A percentile compares a stretch with the other conserved stretches of the same genome.
Conservation (phyloP, 1,140 invertebrate species). For the Sminthurides bifidus region DNA sequence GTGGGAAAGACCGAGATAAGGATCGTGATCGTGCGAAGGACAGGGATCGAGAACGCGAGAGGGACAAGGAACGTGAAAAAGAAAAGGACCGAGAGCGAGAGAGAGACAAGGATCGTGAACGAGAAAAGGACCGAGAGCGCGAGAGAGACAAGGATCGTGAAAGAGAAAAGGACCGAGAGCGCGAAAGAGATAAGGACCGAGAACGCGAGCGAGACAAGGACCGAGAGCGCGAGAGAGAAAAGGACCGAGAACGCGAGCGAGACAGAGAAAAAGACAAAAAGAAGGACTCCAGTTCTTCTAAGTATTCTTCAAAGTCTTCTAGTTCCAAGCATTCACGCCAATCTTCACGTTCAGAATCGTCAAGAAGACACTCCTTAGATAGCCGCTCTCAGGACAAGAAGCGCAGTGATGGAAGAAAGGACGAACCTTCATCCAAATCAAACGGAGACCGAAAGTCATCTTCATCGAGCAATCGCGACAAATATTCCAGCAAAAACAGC, state of each 20-base stretch:
- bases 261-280: not conserved
- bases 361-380: not conserved
- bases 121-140: slow-evolving; percentile 1
- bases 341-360: not conserved
- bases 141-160: not conserved
- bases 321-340: not conserved
- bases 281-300: too few relatives aligned
- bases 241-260: not conserved
- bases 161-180: not conserved
- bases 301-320: not conserved
- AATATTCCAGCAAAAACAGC: too few relatives aligned
- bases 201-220: slow-evolving; percentile 3
- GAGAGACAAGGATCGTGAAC: too few relatives aligned
- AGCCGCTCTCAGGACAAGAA: not conserved
- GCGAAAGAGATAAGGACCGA: not conserved
- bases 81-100: not conserved
- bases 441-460: too few relatives aligned
- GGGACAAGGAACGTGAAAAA: slow-evolving; percentile 3
- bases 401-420: not conserved
- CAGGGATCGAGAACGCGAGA: not conserved
- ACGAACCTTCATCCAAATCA: too few relatives aligned
- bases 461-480: too few relatives aligned
- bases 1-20: slow-evolving; percentile 6
- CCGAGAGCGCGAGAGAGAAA: not conserved
- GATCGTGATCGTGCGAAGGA: not conserved